Evolutionary conservation across 2,113 vertebrate species (phyloP).

Genomic region (Gasterosteus aculeatus): DNA sequence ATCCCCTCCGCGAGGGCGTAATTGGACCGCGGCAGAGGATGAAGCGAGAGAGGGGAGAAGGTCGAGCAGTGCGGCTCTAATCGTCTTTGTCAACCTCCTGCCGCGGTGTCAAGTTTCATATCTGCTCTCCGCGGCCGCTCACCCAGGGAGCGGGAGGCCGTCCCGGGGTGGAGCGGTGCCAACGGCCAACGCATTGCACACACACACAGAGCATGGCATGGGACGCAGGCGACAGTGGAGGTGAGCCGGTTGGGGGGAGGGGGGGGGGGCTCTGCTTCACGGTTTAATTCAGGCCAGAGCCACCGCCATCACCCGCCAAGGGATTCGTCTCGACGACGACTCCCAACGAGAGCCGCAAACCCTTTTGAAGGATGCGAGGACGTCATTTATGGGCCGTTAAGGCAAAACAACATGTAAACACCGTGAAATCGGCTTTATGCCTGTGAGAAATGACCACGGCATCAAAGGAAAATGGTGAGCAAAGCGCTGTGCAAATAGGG

Average conservation of each 20-base stretch:
- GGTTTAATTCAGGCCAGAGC: conserved; percentile 71
- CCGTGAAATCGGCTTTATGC: conserved; percentile 21
- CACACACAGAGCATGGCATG: conserved; percentile 14
- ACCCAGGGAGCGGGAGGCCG: conserved; percentile 58
- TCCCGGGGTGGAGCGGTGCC: conserved; percentile 56
- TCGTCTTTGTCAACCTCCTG: conserved; percentile 82
- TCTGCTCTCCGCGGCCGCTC: conserved; percentile 55
- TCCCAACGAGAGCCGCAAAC: conserved; percentile 40
- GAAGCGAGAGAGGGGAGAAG: conserved; percentile 40
- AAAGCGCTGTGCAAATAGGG: conserved; percentile 40
- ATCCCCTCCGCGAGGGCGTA: conserved; percentile 55
- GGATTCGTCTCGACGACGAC: conserved; percentile 42
- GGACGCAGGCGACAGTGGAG: conserved; percentile 63
- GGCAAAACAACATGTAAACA: conserved; percentile 28
- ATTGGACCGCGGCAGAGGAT: conserved; percentile 53
- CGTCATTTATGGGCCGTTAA: conserved; percentile 8
- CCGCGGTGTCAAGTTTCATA: conserved; percentile 80
- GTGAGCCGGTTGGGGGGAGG: conserved; percentile 66
- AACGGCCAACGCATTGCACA: neutral
- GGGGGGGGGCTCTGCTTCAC: conserved; percentile 67
- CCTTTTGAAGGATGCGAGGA: conserved; percentile 22
- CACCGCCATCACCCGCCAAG: conserved; percentile 53
- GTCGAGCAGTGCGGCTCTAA: conserved; percentile 70
- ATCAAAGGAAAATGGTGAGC: conserved; percentile 7
- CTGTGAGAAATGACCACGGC: conserved; percentile 39